These are phyloP conservation scores for Colossoma macropomum DNA, from an alignment of 2,113 vertebrate species.

Conservation along the genomic window DNA sequence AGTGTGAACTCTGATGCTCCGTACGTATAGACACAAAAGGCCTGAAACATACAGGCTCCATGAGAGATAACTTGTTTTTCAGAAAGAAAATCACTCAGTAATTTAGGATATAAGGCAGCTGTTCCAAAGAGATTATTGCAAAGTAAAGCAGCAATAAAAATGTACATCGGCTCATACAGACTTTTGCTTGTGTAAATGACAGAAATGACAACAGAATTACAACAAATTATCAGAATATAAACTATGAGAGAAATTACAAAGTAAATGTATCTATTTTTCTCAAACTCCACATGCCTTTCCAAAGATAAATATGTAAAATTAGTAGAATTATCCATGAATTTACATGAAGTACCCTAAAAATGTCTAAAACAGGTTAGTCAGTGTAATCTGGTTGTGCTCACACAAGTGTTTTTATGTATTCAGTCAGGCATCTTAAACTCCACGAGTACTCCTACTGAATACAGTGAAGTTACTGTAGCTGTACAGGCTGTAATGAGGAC, in stretches of 20 bases:
- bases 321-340: not conserved
- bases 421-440: too few species aligned
- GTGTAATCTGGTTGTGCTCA: too few species aligned
- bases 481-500: too few species aligned
- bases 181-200: not conserved
- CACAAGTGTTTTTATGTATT: too few species aligned
- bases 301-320: conserved; percentile 2
- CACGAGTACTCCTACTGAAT: too few species aligned
- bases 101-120: conserved; percentile 17
- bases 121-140: conserved; percentile 14
- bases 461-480: too few species aligned
- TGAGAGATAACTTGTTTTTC: not conserved
- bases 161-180: conserved; percentile 22
- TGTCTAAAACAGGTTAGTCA: too few species aligned
- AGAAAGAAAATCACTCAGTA: conserved; percentile 5
- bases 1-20: not conserved
- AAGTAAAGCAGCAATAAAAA: conserved; percentile 16
- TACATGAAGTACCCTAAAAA: too few species aligned
- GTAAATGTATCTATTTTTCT: conserved; percentile 22
- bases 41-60: not conserved
- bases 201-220: conserved; percentile 21
- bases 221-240: not conserved
- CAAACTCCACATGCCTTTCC: conserved; percentile 5
- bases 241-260: not conserved
- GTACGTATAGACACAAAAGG: not conserved